These are phyloP conservation scores for Galleria mellonella DNA, from an alignment of 1,140 invertebrate genomes.

Conservation along the genomic window DNA sequence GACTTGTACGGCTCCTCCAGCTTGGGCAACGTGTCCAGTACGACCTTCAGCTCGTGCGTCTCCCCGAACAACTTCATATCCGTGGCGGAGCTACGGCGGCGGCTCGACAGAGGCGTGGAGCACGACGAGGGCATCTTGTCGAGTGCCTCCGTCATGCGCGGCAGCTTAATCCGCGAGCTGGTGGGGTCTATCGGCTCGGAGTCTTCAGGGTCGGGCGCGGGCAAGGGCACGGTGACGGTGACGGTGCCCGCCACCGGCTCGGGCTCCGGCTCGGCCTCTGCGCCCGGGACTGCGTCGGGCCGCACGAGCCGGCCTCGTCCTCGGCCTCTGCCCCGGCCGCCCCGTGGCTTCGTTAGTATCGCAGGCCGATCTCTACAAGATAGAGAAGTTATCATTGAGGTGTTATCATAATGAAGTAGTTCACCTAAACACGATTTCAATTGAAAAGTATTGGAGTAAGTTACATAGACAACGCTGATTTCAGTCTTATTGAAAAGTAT, in stretches of 20 bases:
- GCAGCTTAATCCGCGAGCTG: constrained; percentile 58
- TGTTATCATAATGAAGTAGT: no score
- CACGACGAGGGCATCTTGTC: constrained; percentile 54
- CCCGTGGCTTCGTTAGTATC: constrained; percentile 55
- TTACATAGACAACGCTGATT: no score
- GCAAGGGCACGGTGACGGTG: constrained; percentile 1
- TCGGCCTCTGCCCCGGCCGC: constrained; percentile 30
- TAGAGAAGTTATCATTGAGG: neutral
- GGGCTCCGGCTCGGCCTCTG: constrained; percentile 1
- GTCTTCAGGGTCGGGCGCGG: neutral
- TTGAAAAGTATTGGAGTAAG: no score
- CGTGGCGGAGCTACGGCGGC: constrained; percentile 32
- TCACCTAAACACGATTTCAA: no score
- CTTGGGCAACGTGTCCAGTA: neutral
- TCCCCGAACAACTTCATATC: constrained; percentile 28
- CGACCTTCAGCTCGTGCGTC: constrained; percentile 29
- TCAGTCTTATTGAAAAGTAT: no score
- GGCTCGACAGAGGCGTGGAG: constrained; percentile 48
- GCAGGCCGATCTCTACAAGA: constrained; percentile 61
- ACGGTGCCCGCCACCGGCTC: constrained; percentile 9
- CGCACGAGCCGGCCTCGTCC: constrained; percentile 16
- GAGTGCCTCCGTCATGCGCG: constrained; percentile 60
- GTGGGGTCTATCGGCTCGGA: constrained; percentile 38
- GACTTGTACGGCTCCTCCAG: neutral
- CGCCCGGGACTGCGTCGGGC: neutral